Base-by-base conservation (phyloP, 2,888 invertebrate species). In the Zygaena filipendulae region DNA sequence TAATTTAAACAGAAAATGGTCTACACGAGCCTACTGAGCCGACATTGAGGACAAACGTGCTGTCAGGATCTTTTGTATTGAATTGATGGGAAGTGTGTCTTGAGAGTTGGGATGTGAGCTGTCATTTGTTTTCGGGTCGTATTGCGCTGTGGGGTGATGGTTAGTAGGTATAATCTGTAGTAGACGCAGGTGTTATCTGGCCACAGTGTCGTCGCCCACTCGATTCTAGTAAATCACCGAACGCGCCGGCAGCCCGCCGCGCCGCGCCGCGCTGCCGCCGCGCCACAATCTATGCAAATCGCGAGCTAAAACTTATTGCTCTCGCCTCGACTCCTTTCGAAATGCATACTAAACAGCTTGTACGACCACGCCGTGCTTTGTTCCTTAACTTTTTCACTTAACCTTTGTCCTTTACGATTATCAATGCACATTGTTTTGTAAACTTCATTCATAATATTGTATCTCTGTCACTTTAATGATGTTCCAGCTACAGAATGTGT, bases 211-310 rank as follows among this genome's bases (percentile, higher is more conserved):
- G 39, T 47, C 50, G 44, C 50, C 49, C 49, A 47, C 51, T n/a
- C n/a, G n/a, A n/a, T n/a, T n/a, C n/a, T n/a, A n/a, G n/a, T 69
- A 70, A 67, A 71, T 72, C 69, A 66, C 63, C 61, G 52, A 67
- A 68, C 58, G 47, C 47, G 44, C 41, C 46, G 37, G 45, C 30
- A 30, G 21, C 23, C 26, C 29, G 23, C 20, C 18, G 29, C 38
- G 27, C 27, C 33, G 28, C 36, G 33, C 35, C 45, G 40, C 43
- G 33, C 32, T 33, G 25, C 33, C 34, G 35, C 43, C 38, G 39
- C 47, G 47, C 55, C 59, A 59, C 74, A 77, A 77, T 77, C 75
- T 77, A 79, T 77, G 79, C 72, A 77, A 79, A 77, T 77, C 66
- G 62, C 59, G 47, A 47, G 50, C 62, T 63, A 64, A 63, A 69